Evolutionary conservation across 2,113 vertebrate genomes (phyloP).

Genomic region (Ploceus nigricollis): DNA sequence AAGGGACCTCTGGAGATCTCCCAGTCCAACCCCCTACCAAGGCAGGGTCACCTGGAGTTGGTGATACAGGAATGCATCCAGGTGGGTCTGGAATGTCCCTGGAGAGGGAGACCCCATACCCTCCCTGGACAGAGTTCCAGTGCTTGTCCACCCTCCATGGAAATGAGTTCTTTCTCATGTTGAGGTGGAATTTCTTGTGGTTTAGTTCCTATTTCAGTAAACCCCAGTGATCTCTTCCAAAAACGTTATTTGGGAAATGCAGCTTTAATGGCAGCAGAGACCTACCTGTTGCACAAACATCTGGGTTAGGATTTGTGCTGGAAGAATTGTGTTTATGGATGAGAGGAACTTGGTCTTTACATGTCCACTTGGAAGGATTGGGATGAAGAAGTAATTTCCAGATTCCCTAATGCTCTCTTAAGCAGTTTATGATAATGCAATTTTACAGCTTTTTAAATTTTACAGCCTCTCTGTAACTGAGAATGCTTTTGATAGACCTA

Average conservation of each 20-base stretch:
- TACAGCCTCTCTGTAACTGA: background rate
- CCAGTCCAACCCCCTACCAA: too few species aligned
- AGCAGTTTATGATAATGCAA: background rate
- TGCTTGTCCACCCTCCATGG: background rate
- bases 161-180: background rate
- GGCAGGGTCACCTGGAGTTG: background rate
- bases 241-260: background rate
- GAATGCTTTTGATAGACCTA: background rate
- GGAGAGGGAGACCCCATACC: background rate
- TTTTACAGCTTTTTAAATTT: background rate
- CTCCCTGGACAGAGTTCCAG: background rate
- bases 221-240: background rate
- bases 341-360: background rate
- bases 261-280: background rate
- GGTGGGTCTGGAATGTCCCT: background rate
- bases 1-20: background rate
- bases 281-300: background rate
- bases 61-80: background rate
- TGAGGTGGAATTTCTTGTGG: background rate
- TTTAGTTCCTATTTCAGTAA: background rate
- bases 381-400: background rate
- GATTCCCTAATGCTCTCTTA: background rate
- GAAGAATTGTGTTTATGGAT: background rate
- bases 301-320: background rate
- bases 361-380: too few species aligned